Evolutionary conservation across 2,888 invertebrate species (phyloP).

Genomic region (Leucoma salicis): DNA sequence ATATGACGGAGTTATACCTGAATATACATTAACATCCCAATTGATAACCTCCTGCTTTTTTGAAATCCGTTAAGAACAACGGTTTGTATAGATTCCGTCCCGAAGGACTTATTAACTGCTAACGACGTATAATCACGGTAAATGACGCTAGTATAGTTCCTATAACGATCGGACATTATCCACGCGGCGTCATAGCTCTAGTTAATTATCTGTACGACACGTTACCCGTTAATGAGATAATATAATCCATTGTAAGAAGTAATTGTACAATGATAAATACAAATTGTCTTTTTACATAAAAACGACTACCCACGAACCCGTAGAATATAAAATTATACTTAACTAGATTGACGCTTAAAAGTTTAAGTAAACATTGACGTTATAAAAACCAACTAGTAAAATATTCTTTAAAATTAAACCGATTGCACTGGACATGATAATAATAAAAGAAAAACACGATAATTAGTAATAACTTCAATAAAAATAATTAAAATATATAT

Average conservation of each 20-base stretch:
- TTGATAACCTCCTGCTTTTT: no score
- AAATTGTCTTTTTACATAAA: conserved; percentile 8
- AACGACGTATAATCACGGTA: not conserved
- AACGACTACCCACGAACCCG: conserved; percentile 3
- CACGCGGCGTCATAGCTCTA: not conserved
- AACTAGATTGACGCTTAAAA: not conserved
- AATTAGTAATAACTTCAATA: no score
- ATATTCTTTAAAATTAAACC: no score
- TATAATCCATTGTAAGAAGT: not conserved
- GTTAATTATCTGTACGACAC: not conserved
- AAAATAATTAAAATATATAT: no score
- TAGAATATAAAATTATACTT: conserved; percentile 1
- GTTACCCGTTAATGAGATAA: not conserved
- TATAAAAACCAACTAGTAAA: no score
- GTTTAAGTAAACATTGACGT: no score
- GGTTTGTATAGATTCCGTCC: no score
- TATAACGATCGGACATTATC: not conserved
- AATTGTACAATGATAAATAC: not conserved
- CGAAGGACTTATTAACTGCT: not conserved
- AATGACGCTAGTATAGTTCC: not conserved
- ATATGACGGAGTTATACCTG: no score
- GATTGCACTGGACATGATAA: no score
- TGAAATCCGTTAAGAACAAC: no score
- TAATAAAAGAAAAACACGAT: no score
- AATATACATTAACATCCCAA: no score